Conservation (phyloP, 2,888 invertebrate genomes). For the Heliconius ismenius region DNA sequence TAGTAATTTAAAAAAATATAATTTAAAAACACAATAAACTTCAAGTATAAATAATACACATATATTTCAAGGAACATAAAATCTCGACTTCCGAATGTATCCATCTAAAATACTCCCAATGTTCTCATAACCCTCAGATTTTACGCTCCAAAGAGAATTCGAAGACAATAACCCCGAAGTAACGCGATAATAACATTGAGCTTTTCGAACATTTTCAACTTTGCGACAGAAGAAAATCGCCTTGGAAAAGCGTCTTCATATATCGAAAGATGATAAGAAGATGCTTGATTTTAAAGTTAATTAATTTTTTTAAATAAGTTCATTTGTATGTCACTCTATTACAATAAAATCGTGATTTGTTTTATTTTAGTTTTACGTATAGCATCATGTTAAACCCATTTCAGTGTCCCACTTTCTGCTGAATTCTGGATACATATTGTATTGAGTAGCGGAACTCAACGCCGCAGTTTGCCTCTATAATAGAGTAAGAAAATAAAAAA, state of each 20-base stretch:
- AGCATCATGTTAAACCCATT: too few species aligned
- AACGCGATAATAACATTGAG: conserved; percentile 63
- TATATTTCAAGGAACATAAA: conserved; percentile 18
- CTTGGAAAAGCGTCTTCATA: not conserved
- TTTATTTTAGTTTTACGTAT: too few species aligned
- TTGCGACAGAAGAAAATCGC: conserved; percentile 52
- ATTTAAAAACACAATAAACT: conserved; percentile 5
- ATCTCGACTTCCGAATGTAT: conserved; percentile 41
- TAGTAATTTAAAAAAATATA: not conserved
- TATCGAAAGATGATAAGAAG: not conserved
- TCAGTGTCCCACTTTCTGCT: too few species aligned
- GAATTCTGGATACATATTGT: too few species aligned
- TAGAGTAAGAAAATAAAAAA: too few species aligned
- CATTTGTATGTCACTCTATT: too few species aligned
- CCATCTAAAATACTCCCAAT: conserved; percentile 43
- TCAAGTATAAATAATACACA: conserved; percentile 11
- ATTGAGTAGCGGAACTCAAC: too few species aligned
- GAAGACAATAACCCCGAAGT: conserved; percentile 66
- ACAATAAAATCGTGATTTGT: too few species aligned
- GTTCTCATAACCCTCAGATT: conserved; percentile 53
- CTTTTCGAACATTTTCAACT: conserved; percentile 67
- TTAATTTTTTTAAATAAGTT: too few species aligned
- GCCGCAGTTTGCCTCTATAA: too few species aligned
- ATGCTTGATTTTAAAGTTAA: not conserved
- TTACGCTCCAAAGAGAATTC: conserved; percentile 53